phyloP scores from a whole-genome alignment of 1,140 invertebrate species.

The Hylyphantes graminicola region DNA sequence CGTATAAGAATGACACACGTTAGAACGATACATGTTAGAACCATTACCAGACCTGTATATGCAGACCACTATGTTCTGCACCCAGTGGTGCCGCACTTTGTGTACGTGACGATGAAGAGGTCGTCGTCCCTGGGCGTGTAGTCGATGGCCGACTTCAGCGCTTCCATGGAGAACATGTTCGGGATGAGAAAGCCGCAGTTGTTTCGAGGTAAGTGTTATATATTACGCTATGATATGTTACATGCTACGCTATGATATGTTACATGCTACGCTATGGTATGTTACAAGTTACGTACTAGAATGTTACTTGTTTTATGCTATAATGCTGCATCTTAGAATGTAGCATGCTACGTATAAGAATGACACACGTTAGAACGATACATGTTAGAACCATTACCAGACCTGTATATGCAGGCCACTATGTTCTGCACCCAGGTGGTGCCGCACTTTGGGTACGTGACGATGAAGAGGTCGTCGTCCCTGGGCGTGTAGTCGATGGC shows the following conservation, averaged over 20 bases:
- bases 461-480: conserved; percentile 59
- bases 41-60: conserved; percentile 19
- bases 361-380: no score
- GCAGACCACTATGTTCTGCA: conserved; percentile 44
- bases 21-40: no score
- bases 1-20: no score
- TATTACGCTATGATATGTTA: no score
- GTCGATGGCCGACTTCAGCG: conserved; percentile 16
- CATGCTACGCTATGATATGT: no score
- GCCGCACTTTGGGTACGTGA: conserved; percentile 63
- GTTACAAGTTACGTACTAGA: no score
- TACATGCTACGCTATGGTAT: no score
- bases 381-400: background rate
- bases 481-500: conserved; percentile 53
- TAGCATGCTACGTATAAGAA: no score
- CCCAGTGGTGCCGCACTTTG: conserved; percentile 63
- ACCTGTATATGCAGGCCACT: conserved; percentile 26
- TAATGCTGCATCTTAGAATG: no score
- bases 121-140: conserved; percentile 60
- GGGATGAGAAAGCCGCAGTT: conserved; percentile 11
- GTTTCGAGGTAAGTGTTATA: no score
- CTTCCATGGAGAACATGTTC: conserved; percentile 3
- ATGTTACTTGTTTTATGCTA: no score
- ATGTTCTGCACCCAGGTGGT: conserved; percentile 62
- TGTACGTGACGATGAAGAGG: conserved; percentile 61